Evolutionary conservation across 2,797 vertebrate species (phyloP), one percentile per base, ranked within the genome.

Genomic region (Hydrophis major): DNA sequence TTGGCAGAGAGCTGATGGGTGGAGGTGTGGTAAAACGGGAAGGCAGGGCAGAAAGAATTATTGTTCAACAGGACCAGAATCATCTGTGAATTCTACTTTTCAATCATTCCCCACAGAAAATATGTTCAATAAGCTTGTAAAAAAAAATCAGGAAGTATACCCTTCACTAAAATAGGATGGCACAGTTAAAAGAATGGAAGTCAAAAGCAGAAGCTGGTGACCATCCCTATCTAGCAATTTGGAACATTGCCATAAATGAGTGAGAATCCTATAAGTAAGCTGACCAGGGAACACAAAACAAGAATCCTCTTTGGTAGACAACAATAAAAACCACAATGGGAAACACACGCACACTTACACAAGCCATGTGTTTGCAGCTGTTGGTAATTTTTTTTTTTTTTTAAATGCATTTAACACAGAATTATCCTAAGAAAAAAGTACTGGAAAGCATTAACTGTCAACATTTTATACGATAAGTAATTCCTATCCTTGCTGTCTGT

Each of bases 361-460:
- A 47, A 83, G 22, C 22, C 50, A 83, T 0, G 1, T 61, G 4
- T 13, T 88, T 6, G 5, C 63, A 18, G 53, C 10, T 25, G 22
- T 42, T 2, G 47, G 32, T 37, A 1, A 4, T 61, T 2, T 12
- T 66, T 57, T 4, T 1, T 12, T 42, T 2, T 56, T 42, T 42
- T 42, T 0, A 56, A 66, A 47, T 20, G 22, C n/a, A 37, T 86
- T 47, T 32, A 63, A 86, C 32, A n/a, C 42, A 27, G 25, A 90
- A 11, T 28, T 1, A 1, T 10, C 63, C 13, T 0, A 1, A 60
- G 16, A 74, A 22, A 32, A 8, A n/a, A 14, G 14, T 66, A 47
- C 28, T 18, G 22, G 90, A 59, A 60, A 59, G 6, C 18, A 61
- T 61, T 86, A 47, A n/a, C 20, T 50, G n/a, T 42, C 14, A 37